phyloP scores from a whole-genome alignment of 2,888 invertebrate species.

The Lithophane semibrunnea region DNA sequence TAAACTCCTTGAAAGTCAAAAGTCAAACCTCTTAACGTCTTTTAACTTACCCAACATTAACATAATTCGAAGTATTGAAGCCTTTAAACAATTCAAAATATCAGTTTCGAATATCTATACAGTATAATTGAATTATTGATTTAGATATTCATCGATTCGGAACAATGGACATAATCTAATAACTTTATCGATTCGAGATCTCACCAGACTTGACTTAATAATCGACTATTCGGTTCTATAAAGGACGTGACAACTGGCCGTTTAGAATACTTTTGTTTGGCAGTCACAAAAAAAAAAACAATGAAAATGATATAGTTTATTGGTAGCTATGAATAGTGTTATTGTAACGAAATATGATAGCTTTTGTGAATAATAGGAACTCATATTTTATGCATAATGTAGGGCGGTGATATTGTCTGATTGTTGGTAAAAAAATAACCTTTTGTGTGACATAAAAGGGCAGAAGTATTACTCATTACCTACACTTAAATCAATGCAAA shows the following conservation, averaged over 20 bases:
- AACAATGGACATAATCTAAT: conserved; percentile 69
- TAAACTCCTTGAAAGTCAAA: conserved; percentile 36
- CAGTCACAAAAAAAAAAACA: conserved; percentile 49
- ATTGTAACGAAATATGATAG: conserved; percentile 40
- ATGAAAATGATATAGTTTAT: conserved; percentile 33
- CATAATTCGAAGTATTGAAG: conserved; percentile 42
- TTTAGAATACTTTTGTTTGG: conserved; percentile 52
- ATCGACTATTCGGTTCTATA: conserved; percentile 58
- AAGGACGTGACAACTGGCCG: conserved; percentile 60
- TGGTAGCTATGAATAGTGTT: conserved; percentile 40
- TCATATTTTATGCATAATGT: conserved; percentile 44
- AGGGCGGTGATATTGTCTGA: not conserved
- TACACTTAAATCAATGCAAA: not conserved
- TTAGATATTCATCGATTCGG: conserved; percentile 68
- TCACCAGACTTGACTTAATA: conserved; percentile 64
- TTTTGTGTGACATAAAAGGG: conserved; percentile 21
- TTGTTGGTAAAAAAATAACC: conserved; percentile 35
- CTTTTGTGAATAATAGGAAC: conserved; percentile 52
- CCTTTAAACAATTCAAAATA: conserved; percentile 60
- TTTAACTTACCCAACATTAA: conserved; percentile 6
- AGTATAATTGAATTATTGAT: conserved; percentile 68
- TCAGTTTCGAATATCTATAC: conserved; percentile 64
- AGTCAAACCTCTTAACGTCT: conserved; percentile 12
- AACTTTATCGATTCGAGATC: conserved; percentile 65
- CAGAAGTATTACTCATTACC: conserved; percentile 1